Evolutionary conservation across 2,888 invertebrate genomes (phyloP), one percentile per base, ranked within the genome.

Genomic region (Rotaria socialis): DNA sequence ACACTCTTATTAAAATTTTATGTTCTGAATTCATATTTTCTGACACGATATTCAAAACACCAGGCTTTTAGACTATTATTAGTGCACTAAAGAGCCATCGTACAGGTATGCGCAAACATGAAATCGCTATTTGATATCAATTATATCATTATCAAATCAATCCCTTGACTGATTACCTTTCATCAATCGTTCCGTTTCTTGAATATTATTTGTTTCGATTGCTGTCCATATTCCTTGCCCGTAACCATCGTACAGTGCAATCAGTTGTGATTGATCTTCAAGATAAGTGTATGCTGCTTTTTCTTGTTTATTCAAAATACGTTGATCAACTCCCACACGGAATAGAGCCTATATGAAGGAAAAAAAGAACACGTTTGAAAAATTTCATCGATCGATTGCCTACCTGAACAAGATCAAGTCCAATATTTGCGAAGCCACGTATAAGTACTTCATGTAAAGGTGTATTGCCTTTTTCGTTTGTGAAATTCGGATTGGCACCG

Each of bases 361-460:
- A 16, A n/a, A 41, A 27, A 24, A 52, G 8, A 80, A 27, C 7
- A 35, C 43, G 24, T 22, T 8, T 86, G 16, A 27, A 67, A 10
- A 6, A 27, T 27, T 16, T 27, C 8, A 80, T n/a, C 4, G 0
- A 43, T 22, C 3, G 22, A n/a, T 14, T 43, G 11, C 22, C 22
- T 85, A 86, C 86, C 41, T 86, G 85, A 1, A 86, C 80, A 41
- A 86, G 27, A 35, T 86, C 85, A 55, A 85, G 55, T 22, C 86
- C 86, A 56, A 80, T 50, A 16, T 86, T 84, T 8, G 41, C 6
- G 43, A 56, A 85, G 8, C 86, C 86, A 35, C 74, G 41, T 24
- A 75, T 86, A 0, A 50, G 58, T 35, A 58, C 85, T n/a, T 85
- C 50, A 58, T 86, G 86, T 50, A 86, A 55, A 22, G 86, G 56